Percentiles rank a stretch among this genome's conserved stretches.
Evolutionary conservation across 2,888 invertebrate species (phyloP).

Genomic region (Mesorhabditis spiculigera): DNA sequence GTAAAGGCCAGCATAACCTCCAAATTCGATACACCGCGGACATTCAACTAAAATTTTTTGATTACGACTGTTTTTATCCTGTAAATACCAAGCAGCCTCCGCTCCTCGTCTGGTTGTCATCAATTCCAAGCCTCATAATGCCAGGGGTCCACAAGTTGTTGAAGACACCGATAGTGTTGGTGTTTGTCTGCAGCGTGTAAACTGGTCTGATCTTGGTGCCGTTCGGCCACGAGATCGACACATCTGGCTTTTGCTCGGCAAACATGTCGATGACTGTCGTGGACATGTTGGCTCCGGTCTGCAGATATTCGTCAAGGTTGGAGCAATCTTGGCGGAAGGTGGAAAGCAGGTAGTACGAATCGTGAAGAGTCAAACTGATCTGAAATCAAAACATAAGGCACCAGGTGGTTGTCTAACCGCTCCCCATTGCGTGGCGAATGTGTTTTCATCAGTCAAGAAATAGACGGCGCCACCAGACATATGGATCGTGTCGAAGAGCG

Average conservation of each 20-base stretch:
- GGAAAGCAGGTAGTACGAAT: constrained; percentile 23
- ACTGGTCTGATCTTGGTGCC: constrained; percentile 8
- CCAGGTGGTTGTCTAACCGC: background rate
- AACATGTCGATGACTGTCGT: constrained; percentile 33
- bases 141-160: constrained; percentile 21
- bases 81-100: constrained; percentile 27
- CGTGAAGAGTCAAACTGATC: constrained; percentile 12
- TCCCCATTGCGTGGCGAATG: background rate
- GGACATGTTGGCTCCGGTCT: constrained; percentile 31
- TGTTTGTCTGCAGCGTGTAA: constrained; percentile 18
- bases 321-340: constrained; percentile 25
- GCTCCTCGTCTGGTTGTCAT: constrained; percentile 15
- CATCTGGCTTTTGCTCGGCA: constrained; percentile 6
- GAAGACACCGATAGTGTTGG: constrained; percentile 25
- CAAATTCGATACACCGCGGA: constrained; percentile 21
- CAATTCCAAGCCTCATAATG: constrained; percentile 29
- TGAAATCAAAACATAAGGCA: background rate
- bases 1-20: constrained; percentile 31
- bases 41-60: constrained; percentile 18
- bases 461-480: constrained; percentile 37
- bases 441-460: constrained; percentile 10
- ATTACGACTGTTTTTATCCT: background rate
- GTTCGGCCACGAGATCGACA: constrained; percentile 12
- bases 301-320: constrained; percentile 31
- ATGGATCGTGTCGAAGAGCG: constrained; percentile 32